Evolutionary conservation across 2,797 vertebrate genomes (phyloP), one percentile per base, ranked within the genome.

Genomic region (Acipenser oxyrinchus): DNA sequence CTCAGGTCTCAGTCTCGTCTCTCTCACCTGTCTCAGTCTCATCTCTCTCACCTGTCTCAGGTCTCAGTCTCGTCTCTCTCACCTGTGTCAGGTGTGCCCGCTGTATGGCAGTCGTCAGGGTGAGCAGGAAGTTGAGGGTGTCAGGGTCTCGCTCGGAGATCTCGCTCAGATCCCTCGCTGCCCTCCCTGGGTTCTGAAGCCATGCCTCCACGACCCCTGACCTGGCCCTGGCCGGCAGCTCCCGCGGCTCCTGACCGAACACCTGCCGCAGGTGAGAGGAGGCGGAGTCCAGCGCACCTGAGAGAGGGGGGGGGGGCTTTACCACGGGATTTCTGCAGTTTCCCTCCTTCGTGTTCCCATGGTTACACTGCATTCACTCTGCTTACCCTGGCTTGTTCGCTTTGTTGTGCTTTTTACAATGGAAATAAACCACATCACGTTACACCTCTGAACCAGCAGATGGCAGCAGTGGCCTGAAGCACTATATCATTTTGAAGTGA

Each of bases 171-270:
- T 88, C 81, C 58, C 37, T 79, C 8, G 86, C 84, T 2, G 93
- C 90, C 0, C 71, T 76, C 10, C 67, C 48, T 71, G 84, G 62
- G 0, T 87, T 89, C 68, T 87, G 86, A 63, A 77, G 84, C 87
- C 88, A 93, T 75, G 93, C 84, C 70, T 83, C 86, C 65, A 96
- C 84, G 72, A 96, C 83, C 6, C 94, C 95, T 12, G 87, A 72
- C 55, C 95, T 81, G 68, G 91, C 72, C n/a, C 12, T 68, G 71
- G 50, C 48, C 60, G 62, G 23, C 15, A 60, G 71, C 72, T 75
- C 70, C 72, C 51, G 70, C 67, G 62, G 37, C 48, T 49, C 10
- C 51, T 63, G 23, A 67, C 83, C 87, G 70, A 95, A 94, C 13
- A 87, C 75, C 68, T 88, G 83, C 49, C 79, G 83, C 51, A 98